Base-by-base conservation (phyloP, 2,888 invertebrate species). In the Ectobius pallidus region DNA sequence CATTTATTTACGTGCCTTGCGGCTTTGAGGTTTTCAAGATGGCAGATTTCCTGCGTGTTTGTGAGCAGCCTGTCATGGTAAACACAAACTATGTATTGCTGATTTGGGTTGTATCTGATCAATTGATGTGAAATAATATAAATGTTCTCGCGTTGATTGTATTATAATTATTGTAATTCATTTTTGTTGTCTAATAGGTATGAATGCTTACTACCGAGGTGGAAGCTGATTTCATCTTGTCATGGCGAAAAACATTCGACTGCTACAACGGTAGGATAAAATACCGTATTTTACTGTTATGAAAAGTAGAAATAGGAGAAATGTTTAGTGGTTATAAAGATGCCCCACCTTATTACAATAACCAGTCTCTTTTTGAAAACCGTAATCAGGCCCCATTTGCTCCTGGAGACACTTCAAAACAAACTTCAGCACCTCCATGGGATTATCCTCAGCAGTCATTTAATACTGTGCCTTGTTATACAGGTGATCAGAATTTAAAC, bases 1-100 rank as follows among this genome's bases (percentile, higher is more conserved):
- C 52, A 49, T 65, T 71, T 71, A 49, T 71, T 71, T 71, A 71
- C 65, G 71, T 71, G 39, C 52, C 22, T 46, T 71, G 46, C 49
- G 62, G 46, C 46, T 49, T 52, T 25, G 63, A 16, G n/a, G 71
- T 63, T 63, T 71, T 71, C 71, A 71, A 71, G 52, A 71, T 71
- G 71, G 71, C 62, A 52, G 62, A 34, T 34, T 3, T 39, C 20
- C 9, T 32, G 27, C 18, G 42, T 58, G 42, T 52, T 42, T 27
- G 30, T 52, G 22, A 34, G 52, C 3, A 55, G 25, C 22, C 39
- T 55, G 69, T 65, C 65, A 65, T 65, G 65, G 65, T 65, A 65
- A 42, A 44, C 27, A 20, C 25, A 16, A 42, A 65, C n/a, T n/a
- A n/a, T n/a, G n/a, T n/a, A n/a, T n/a, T n/a, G n/a, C n/a, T n/a